Percentiles rank a stretch among this genome's conserved stretches.
phyloP scores from a whole-genome alignment of 2,113 vertebrate genomes.

The Motacilla alba region DNA sequence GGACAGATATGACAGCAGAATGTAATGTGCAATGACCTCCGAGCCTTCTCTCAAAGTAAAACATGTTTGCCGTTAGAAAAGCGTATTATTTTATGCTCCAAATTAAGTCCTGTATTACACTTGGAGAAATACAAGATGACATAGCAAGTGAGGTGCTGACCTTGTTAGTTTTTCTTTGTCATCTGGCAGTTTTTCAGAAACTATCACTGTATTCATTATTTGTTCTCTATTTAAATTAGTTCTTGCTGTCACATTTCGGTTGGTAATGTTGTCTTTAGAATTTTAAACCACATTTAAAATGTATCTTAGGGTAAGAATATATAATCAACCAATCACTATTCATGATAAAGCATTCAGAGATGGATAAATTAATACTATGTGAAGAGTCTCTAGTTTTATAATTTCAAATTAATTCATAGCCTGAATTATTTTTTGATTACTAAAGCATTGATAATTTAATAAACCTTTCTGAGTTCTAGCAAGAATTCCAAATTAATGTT shows the following conservation, averaged over 20 bases:
- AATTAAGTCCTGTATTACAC: not conserved
- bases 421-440: not conserved
- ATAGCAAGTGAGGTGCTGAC: not conserved
- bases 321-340: not conserved
- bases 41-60: not conserved
- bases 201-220: not conserved
- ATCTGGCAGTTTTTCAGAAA: slow-evolving; percentile 5
- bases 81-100: not conserved
- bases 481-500: not conserved
- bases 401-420: not conserved
- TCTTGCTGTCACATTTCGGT: not conserved
- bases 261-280: not conserved
- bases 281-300: not conserved
- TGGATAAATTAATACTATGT: not conserved
- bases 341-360: not conserved
- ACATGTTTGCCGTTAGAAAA: not conserved
- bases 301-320: not conserved
- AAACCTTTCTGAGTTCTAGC: not conserved
- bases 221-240: not conserved
- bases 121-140: not conserved
- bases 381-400: not conserved
- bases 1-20: not conserved
- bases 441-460: not conserved
- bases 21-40: not conserved
- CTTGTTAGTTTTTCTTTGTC: not conserved